Evolutionary conservation across 2,113 vertebrate species (phyloP).

Genomic region (Empidonax traillii): DNA sequence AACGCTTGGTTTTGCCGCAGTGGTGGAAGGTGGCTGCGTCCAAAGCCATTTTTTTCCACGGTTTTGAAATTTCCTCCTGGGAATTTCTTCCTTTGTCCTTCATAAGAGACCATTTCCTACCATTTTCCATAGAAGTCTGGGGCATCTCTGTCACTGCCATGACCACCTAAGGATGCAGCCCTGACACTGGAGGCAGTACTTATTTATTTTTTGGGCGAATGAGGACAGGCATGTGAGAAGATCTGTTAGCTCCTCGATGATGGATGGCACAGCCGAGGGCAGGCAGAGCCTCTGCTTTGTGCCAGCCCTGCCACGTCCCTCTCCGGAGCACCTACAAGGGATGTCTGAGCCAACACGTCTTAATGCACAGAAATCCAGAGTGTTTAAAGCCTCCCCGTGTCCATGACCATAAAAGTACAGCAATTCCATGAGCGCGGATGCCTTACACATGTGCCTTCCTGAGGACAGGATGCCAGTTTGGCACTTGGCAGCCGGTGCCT

Average conservation of each 20-base stretch:
- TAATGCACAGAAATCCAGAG: background rate
- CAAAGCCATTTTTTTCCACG: background rate
- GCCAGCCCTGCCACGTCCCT: background rate
- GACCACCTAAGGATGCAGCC: background rate
- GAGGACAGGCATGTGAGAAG: background rate
- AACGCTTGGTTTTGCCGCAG: accelerated
- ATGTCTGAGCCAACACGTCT: background rate
- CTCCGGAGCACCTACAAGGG: background rate
- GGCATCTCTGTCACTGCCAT: background rate
- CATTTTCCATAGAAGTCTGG: background rate
- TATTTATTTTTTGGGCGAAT: background rate
- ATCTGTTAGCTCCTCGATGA: background rate
- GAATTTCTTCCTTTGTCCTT: background rate
- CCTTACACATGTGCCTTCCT: background rate
- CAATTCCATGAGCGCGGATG: background rate
- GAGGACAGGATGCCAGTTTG: conserved; percentile 6
- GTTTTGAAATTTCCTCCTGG: background rate
- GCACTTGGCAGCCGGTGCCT: background rate
- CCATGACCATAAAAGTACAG: conserved; percentile 58
- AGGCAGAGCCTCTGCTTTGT: background rate
- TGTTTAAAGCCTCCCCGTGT: background rate
- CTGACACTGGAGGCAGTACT: background rate
- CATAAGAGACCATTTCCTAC: background rate
- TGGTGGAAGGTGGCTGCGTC: accelerated
- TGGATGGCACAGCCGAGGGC: background rate